Base-by-base conservation (phyloP, 2,888 invertebrate species). In the Alitta virens region DNA sequence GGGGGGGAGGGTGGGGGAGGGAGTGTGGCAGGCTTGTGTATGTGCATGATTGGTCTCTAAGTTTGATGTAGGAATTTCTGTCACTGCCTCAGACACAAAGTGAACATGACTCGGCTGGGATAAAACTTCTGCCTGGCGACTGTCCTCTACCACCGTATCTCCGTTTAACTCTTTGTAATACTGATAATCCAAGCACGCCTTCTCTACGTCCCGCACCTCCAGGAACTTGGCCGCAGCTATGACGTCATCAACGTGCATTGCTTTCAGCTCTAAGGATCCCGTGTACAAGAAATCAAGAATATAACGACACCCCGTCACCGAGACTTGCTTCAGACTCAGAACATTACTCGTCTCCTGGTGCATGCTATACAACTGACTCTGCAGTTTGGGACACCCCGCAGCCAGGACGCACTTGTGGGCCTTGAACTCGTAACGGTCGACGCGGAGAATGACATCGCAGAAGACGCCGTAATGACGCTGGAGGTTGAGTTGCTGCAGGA, bases 221-320 rank as follows among this genome's bases (percentile, higher is more conserved):
- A 68, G 56, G 40, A 52, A 63, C 56, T 62, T 59, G 5, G 68
- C 67, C 2, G 67, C 55, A 2, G 49, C 56, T 0, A 65, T 55
- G 7, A 66, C 62, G 12, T 68, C 65, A 5, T 62, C 46, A 9
- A 66, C 60, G 12, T 49, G 52, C 1, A 43, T 21, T 1, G 56
- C 12, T 21, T 67, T 57, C n/a, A 68, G 60, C 24, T 64, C 60
- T 21, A 68, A 42, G 25, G 62, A 42, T 1, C 67, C 68, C 0
- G 64, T 67, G 62, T 68, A 68, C 43, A 67, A 61, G 54, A 55
- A 68, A n/a, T 68, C 64, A 7, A 67, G 26, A 16, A 68, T 52
- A n/a, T 23, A 40, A 2, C 65, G 53, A 56, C 65, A 60, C 1
- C 65, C 67, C 12, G 50, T 49, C 24, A 62, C 56, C n/a, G 65